Evolutionary conservation across 2,113 vertebrate species (phyloP).

Genomic region (Calyptommatus sinebrachiatus): DNA sequence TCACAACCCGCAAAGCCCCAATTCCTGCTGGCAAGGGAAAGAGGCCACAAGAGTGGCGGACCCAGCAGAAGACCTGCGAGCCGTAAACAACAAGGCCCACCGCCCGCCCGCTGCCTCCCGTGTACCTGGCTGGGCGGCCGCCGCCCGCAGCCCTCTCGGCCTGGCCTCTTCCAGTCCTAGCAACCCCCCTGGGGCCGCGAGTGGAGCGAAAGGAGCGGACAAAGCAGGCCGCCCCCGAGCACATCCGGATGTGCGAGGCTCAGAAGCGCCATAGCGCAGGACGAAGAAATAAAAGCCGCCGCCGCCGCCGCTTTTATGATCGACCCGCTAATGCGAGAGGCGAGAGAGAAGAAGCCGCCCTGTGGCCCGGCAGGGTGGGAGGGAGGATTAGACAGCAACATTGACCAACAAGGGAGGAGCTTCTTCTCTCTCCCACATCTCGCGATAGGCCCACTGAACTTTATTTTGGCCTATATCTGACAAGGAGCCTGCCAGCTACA

Average conservation of each 20-base stretch:
- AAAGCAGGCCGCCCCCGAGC: not conserved
- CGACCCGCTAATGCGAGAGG: no score
- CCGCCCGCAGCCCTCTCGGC: not conserved
- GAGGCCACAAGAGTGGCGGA: no score
- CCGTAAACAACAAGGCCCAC: not conserved
- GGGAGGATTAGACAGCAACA: not conserved
- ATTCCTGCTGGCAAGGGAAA: no score
- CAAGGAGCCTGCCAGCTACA: no score
- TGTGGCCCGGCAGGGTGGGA: no score
- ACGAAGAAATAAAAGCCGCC: no score
- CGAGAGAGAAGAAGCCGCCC: not conserved
- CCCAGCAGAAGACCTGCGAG: not conserved
- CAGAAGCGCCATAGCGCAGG: conserved; percentile 1
- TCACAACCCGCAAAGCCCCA: not conserved
- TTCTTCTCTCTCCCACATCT: not conserved
- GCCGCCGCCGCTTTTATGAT: no score
- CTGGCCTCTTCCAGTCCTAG: not conserved
- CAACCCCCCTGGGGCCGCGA: not conserved
- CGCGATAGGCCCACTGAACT: no score
- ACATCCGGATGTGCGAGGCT: not conserved
- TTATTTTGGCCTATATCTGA: no score
- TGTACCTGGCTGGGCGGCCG: not conserved
- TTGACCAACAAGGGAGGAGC: no score
- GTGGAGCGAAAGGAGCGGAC: not conserved
- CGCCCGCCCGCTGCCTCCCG: not conserved